Evolutionary conservation across 2,888 invertebrate genomes (phyloP).

Genomic region (Epinotia ramella): DNA sequence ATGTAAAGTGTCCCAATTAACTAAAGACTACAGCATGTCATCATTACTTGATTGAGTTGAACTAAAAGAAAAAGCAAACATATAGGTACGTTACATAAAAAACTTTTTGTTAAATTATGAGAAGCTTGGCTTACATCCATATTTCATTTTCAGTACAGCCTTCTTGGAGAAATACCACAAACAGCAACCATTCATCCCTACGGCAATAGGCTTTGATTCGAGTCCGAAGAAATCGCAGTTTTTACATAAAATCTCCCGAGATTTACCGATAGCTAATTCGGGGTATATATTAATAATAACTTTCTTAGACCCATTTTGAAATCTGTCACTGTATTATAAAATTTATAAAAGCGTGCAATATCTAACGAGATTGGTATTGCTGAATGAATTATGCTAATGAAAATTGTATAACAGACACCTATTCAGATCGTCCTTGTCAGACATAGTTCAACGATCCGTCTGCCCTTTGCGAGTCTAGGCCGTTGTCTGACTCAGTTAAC

Average conservation of each 20-base stretch:
- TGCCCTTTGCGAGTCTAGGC: constrained; percentile 58
- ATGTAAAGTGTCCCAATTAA: not conserved
- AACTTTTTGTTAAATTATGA: too few relatives aligned
- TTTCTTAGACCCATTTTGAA: constrained; percentile 1
- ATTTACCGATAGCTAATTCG: not conserved
- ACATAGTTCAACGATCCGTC: constrained; percentile 64
- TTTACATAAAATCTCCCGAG: too few relatives aligned
- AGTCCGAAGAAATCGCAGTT: too few relatives aligned
- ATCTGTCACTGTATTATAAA: not conserved
- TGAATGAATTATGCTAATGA: constrained; percentile 36
- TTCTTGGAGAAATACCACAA: too few relatives aligned
- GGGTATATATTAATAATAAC: not conserved
- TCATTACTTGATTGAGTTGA: not conserved
- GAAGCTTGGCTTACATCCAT: too few relatives aligned
- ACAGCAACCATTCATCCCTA: too few relatives aligned
- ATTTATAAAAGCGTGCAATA: not conserved
- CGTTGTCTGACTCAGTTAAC: constrained; percentile 45
- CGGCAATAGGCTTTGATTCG: too few relatives aligned
- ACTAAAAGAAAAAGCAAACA: not conserved
- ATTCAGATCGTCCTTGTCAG: constrained; percentile 42
- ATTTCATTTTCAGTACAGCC: too few relatives aligned
- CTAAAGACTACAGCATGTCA: not conserved
- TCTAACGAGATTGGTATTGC: constrained; percentile 8
- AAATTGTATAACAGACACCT: constrained; percentile 24
- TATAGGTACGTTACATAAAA: too few relatives aligned